Evolutionary conservation across 2,888 invertebrate species (phyloP).

Genomic region (Lysandra coridon): DNA sequence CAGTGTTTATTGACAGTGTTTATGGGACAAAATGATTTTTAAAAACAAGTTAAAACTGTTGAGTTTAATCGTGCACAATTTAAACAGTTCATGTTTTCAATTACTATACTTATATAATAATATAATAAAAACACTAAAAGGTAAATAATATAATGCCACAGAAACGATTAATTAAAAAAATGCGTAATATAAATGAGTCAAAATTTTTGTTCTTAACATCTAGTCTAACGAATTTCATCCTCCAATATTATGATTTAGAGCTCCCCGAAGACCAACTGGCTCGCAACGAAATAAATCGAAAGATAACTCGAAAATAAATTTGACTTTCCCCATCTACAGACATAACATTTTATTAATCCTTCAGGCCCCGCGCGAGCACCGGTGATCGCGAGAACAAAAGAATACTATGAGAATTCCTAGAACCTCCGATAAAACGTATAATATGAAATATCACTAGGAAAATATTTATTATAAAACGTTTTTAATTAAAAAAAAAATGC

Average conservation of each 20-base stretch:
- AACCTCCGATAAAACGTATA: neutral
- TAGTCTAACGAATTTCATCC: neutral
- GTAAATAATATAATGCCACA: neutral
- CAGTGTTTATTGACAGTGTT: too few species aligned
- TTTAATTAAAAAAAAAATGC: too few species aligned
- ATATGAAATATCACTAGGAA: neutral
- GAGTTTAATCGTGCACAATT: too few species aligned
- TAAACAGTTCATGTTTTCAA: too few species aligned
- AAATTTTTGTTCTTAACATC: neutral
- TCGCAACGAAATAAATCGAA: slow-evolving; percentile 17
- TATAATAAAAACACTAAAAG: too few species aligned
- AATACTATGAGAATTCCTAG: too few species aligned
- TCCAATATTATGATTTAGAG: neutral
- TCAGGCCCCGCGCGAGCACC: too few species aligned
- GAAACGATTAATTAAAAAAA: neutral
- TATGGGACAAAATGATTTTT: neutral
- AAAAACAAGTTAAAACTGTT: too few species aligned
- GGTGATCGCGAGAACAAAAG: too few species aligned
- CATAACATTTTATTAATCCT: neutral
- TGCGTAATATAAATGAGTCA: neutral
- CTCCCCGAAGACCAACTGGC: neutral
- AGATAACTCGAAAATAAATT: slow-evolving; percentile 10
- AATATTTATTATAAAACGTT: neutral
- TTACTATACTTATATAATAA: too few species aligned
- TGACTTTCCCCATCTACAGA: neutral